Percentiles rank a stretch among this genome's conserved stretches.
These are phyloP conservation scores for Tethea ocularis DNA, from an alignment of 2,888 invertebrate genomes.

Conservation along the genomic window DNA sequence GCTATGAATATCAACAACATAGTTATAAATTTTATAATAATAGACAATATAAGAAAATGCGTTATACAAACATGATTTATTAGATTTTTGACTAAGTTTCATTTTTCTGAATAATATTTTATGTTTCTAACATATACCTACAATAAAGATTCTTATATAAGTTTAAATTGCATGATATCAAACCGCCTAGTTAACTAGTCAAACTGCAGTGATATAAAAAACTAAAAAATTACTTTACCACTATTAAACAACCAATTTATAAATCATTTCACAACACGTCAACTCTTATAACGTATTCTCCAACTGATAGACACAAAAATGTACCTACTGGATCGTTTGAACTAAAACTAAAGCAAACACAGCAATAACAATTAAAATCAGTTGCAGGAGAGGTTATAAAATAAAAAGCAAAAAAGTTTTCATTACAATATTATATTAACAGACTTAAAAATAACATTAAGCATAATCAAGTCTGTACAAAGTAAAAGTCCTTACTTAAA, in stretches of 20 bases:
- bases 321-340: neutral
- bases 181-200: neutral
- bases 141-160: too few species aligned
- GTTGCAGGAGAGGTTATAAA: neutral
- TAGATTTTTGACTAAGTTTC: too few species aligned
- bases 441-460: neutral
- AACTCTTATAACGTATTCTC: constrained; percentile 40
- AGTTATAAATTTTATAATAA: neutral
- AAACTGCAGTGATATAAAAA: constrained; percentile 15
- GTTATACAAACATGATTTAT: too few species aligned
- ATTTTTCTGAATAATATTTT: too few species aligned
- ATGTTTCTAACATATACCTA: too few species aligned
- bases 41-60: too few species aligned
- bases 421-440: neutral
- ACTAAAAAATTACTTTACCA: constrained; percentile 45
- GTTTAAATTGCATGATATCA: neutral
- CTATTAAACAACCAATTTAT: constrained; percentile 49
- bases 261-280: constrained; percentile 48
- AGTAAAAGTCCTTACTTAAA: neutral
- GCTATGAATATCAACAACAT: neutral
- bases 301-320: constrained; percentile 44
- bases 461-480: neutral
- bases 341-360: neutral
- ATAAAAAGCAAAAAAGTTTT: neutral
- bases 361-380: neutral